These are phyloP conservation scores for Oreohelix idahoensis DNA, from an alignment of 1,140 invertebrate species.

Conservation along the genomic window DNA sequence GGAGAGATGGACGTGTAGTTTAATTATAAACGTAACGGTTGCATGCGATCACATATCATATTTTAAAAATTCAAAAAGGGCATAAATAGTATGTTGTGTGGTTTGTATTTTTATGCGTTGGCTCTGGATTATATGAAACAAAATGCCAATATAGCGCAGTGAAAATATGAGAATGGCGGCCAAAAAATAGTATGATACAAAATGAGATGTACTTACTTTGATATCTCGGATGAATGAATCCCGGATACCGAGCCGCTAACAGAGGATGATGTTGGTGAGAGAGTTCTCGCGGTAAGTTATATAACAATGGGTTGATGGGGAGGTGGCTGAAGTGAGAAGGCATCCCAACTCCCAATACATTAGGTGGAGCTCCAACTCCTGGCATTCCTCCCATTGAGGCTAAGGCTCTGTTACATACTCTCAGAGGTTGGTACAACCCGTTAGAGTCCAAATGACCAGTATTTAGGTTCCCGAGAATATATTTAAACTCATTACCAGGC, in stretches of 20 bases:
- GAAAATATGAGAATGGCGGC: no score
- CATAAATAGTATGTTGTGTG: no score
- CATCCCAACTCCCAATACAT: slow-evolving; percentile 15
- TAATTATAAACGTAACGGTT: no score
- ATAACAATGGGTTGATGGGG: slow-evolving; percentile 48
- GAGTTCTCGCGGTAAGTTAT: slow-evolving; percentile 43
- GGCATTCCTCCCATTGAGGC: slow-evolving; percentile 34
- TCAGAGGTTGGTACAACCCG: slow-evolving; percentile 47
- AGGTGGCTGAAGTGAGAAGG: slow-evolving; percentile 40
- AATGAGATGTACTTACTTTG: slow-evolving; percentile 46
- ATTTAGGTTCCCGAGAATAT: slow-evolving; percentile 36
- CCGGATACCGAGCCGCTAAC: slow-evolving; percentile 43
- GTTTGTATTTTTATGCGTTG: no score
- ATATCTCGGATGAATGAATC: slow-evolving; percentile 49
- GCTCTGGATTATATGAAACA: no score
- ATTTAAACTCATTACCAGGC: slow-evolving; percentile 50
- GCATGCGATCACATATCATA: no score
- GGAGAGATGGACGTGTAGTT: no score
- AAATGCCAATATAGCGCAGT: no score
- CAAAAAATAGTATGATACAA: no score
- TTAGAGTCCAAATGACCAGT: slow-evolving; percentile 25
- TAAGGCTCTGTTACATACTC: slow-evolving; percentile 48
- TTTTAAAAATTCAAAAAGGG: no score
- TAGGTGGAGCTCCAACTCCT: slow-evolving; percentile 17
- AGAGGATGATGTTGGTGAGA: slow-evolving; percentile 29